Evolutionary conservation across 2,888 invertebrate genomes (phyloP).

Genomic region (Erebia ligea): DNA sequence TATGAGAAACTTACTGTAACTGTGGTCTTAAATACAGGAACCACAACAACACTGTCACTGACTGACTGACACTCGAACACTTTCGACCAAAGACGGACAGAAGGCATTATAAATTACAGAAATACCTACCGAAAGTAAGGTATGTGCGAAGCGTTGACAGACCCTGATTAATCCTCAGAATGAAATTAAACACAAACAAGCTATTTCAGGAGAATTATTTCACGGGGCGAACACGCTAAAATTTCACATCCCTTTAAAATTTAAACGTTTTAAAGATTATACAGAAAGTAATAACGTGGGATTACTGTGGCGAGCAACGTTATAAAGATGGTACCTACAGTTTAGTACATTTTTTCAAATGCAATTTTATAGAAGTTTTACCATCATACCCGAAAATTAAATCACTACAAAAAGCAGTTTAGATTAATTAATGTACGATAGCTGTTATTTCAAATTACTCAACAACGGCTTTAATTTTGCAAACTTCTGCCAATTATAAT

Average conservation of each 20-base stretch:
- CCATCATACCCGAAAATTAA: not conserved
- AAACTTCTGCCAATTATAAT: conserved; percentile 12
- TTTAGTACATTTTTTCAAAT: no score
- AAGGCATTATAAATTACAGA: conserved; percentile 33
- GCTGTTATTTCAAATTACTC: not conserved
- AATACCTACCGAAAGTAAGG: conserved; percentile 26
- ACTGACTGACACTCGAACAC: not conserved
- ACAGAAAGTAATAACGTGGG: not conserved
- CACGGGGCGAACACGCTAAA: conserved; percentile 12
- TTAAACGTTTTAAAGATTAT: not conserved
- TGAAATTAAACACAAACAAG: conserved; percentile 37
- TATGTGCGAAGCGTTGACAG: conserved; percentile 33
- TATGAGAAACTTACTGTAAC: not conserved
- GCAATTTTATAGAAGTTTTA: no score
- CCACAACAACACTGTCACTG: not conserved
- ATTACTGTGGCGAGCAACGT: no score
- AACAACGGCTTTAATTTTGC: not conserved
- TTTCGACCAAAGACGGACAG: conserved; percentile 11
- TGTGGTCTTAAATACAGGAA: not conserved
- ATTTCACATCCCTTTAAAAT: not conserved
- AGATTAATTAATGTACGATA: not conserved
- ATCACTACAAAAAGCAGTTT: not conserved
- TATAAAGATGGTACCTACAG: no score
- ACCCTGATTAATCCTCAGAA: conserved; percentile 35
- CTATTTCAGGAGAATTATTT: conserved; percentile 31